These are phyloP conservation scores for Eublepharis macularius DNA, from an alignment of 2,113 vertebrate genomes.

Conservation along the genomic window DNA sequence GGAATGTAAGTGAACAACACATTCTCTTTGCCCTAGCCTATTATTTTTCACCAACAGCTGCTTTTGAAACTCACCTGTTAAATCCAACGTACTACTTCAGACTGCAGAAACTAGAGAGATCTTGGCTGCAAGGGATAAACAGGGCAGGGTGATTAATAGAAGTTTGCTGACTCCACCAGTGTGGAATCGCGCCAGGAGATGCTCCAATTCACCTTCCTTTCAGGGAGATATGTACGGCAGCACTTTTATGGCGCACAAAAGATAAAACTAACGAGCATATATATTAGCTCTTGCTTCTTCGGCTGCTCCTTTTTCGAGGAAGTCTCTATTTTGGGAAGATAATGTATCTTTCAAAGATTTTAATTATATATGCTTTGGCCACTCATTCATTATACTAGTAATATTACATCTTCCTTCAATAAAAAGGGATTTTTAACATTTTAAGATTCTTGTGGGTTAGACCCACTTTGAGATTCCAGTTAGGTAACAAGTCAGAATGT, in stretches of 20 bases:
- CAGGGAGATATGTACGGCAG: neutral
- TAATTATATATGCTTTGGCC: neutral
- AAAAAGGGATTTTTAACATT: neutral
- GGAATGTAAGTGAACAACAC: neutral
- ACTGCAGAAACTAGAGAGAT: slow-evolving; percentile 22
- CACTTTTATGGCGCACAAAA: neutral
- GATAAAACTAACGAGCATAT: neutral
- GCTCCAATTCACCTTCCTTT: slow-evolving; percentile 26
- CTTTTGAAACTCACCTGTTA: neutral
- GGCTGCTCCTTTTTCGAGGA: neutral
- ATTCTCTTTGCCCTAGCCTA: slow-evolving; percentile 3
- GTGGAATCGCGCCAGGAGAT: neutral
- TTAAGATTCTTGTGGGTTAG: neutral
- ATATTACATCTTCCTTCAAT: neutral
- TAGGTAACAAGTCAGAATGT: no score
- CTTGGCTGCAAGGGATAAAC: slow-evolving; percentile 27
- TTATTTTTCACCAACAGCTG: neutral
- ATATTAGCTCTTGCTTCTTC: accelerated
- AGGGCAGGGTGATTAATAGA: slow-evolving; percentile 20
- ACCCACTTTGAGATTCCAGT: no score
- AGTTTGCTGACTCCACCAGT: slow-evolving; percentile 26
- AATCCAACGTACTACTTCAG: slow-evolving; percentile 8
- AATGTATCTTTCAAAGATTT: slow-evolving; percentile 9
- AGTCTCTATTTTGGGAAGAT: slow-evolving; percentile 1
- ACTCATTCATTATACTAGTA: neutral